Percentiles rank a stretch among this genome's conserved stretches.
phyloP scores from a whole-genome alignment of 1,140 invertebrate genomes.

The Acromyrmex charruanus region DNA sequence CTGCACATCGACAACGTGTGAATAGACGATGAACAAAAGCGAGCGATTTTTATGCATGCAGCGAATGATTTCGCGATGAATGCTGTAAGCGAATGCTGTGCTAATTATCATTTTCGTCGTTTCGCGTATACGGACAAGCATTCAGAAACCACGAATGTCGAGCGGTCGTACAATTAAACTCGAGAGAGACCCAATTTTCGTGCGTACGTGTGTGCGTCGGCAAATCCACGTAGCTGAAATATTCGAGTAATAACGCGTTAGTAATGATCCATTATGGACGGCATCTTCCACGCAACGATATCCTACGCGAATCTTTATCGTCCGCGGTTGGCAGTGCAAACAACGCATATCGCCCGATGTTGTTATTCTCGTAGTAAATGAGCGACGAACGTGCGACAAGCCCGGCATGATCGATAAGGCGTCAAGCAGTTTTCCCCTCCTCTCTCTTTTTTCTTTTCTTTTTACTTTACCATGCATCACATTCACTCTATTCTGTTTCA shows the following conservation, averaged over 20 bases:
- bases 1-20: conserved; percentile 8
- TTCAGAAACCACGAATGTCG: conserved; percentile 11
- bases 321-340: neutral
- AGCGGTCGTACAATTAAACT: conserved; percentile 25
- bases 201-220: neutral
- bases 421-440: neutral
- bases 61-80: neutral
- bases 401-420: conserved; percentile 15
- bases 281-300: conserved; percentile 13
- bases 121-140: conserved; percentile 16
- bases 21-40: conserved; percentile 41
- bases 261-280: neutral
- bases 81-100: neutral
- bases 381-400: conserved; percentile 12
- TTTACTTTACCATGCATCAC: too few relatives aligned
- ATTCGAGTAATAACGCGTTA: conserved; percentile 7
- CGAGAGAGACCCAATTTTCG: conserved; percentile 31
- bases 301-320: conserved; percentile 23
- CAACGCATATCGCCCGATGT: neutral
- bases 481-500: too few relatives aligned
- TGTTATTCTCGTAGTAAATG: conserved; percentile 20
- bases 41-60: conserved; percentile 3
- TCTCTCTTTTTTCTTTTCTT: neutral
- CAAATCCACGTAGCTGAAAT: conserved; percentile 16
- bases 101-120: conserved; percentile 43